Base-by-base conservation (phyloP, 2,797 vertebrate species). In the Poecilia wingei region DNA sequence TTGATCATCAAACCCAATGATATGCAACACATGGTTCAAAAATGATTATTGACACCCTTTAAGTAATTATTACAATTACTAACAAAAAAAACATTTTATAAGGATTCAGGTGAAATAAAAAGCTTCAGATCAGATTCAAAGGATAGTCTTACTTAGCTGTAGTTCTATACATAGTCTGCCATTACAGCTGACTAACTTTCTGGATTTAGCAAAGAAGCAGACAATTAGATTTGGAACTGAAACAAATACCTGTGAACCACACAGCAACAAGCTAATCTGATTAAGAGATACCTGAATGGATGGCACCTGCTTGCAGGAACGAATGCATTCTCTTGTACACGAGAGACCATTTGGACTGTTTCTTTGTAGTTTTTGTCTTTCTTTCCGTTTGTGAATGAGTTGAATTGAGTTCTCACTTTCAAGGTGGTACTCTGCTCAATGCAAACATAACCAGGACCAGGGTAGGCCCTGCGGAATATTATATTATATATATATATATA, bases 151-250 rank as follows among this genome's bases (percentile, higher is more conserved):
- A 84, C 78, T 76, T 80, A 72, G 45, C 51, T 69, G 28, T 10
- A 53, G 33, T 51, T 64, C 55, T 73, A 77, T 3, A 61, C 12
- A 25, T 31, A 87, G 76, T 49, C 76, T 70, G 45, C 66, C 74
- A 25, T 74, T 69, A 76, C 76, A 86, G 74, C 72, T 79, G 68
- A 36, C 16, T 25, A 68, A 25, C 82, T 73, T 75, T 75, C 75
- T 70, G 73, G 78, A 79, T 88, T 85, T 86, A 86, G 83, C 84
- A 85, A 78, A 81, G 66, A 76, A 79, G 14, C 64, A 83, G 74
- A 82, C 84, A 85, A 89, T 87, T 90, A 84, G 89, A 93, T 92
- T 88, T 83, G 73, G 74, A 80, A 86, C 81, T 89, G 90, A 93
- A 88, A 92, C 86, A 92, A 89, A 91, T 89, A 85, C 82, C 81